Evolutionary conservation across 2,113 vertebrate species (phyloP), one percentile per base, ranked within the genome.

Genomic region (Heptranchias perlo): DNA sequence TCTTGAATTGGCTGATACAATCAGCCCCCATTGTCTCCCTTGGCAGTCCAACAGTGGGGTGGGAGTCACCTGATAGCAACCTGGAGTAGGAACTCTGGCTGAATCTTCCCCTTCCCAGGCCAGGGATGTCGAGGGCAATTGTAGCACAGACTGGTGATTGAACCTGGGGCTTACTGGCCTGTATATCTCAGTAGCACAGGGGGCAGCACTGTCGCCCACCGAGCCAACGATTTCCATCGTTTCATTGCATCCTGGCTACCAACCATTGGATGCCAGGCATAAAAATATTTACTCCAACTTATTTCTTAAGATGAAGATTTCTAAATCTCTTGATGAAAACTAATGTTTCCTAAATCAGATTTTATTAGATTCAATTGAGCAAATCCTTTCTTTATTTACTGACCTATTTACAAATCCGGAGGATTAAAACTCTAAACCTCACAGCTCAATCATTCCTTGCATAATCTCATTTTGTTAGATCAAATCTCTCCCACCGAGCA

Each of bases 341-440:
- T 11, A 54, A 35, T 58, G 49, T 54, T 89, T 89, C 11, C 49
- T 89, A 89, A 93, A 93, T 93, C 89, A 93, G 89, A 62, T 93
- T 93, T 93, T 93, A 44, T 62, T 93, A 39, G 89, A 93, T 93
- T 93, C 89, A 93, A 93, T 93, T 93, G 58, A 62, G 58, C 58
- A 93, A 93, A 93, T 93, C 89, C 89, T 93, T 62, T 62, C 89
- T 62, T 93, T 93, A 93, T 93, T 93, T 93, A 93, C 89, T 93
- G 89, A 93, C 89, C 58, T 93, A 93, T 93, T 93, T 93, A 93
- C 61, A 93, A 93, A 93, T 93, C 58, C 58, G 16, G 58, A 25
- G 89, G 39, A 93, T 93, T 93, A 93, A 93, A 92, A 5, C 54
- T 62, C 58, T 39, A 92, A 92, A 64, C 64, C 89, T 93, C 89